Base-by-base conservation (phyloP, 2,797 vertebrate genomes). In the Muscicapa comitata region DNA sequence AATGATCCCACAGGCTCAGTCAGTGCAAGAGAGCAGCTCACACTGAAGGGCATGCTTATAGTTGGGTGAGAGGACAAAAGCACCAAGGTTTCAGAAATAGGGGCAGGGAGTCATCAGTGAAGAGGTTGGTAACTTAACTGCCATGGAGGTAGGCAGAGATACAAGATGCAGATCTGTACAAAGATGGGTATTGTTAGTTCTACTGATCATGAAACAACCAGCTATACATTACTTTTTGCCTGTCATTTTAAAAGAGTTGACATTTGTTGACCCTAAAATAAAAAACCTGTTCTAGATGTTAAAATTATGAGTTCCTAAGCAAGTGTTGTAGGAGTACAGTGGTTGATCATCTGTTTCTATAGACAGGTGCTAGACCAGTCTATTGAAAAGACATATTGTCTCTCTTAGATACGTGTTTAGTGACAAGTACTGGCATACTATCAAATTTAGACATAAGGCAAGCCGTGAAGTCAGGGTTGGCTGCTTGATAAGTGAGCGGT, bases 1-100 rank as follows among this genome's bases (percentile, higher is more conserved):
- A 43, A 51, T 20, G 21, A 55, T 59, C 25, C 28, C 58, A 18
- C 28, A 67, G 57, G 53, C 31, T 91, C 3, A 0, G 4, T 70
- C 35, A 29, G 21, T 55, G 31, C 11, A 16, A 31, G 31, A 24
- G 26, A 90, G 12, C 21, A 50, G 2, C 28, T 74, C 45, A 17
- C 33, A 7, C 28, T 59, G 1, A 6, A 77, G 29, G 10, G 5
- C 0, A 0, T 77, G 14, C 35, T 62, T 80, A 7, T 42, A 35
- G 28, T 5, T 63, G 40, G 21, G 33, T 85, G 58, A 51, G 1
- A 35, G 31, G 23, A 28, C 2, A 11, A 57, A 85, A 57, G 28
- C 61, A 58, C 25, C 17, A 51, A 15, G 13, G 37, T 72, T 82
- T 55, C 5, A 13, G n/a, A 68, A 86, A 15, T 0, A 51, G 21